These are phyloP conservation scores for Microvelia longipes DNA, from an alignment of 1,140 invertebrate species.

Conservation along the genomic window DNA sequence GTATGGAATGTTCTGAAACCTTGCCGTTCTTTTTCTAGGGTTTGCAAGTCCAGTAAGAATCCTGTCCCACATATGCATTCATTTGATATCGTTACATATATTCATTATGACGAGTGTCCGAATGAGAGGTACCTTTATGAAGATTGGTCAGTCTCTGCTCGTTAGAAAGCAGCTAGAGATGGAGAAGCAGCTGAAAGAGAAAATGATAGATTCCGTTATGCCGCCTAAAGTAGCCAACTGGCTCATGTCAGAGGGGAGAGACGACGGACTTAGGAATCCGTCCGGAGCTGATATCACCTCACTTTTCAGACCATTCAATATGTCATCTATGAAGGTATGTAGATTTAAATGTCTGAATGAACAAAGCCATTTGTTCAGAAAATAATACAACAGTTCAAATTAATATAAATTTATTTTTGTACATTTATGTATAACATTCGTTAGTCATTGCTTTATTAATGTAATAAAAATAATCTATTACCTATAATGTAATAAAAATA, in stretches of 20 bases:
- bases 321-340: constrained; percentile 69
- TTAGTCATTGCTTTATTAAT: no score
- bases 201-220: constrained; percentile 95
- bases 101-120: constrained; percentile 81
- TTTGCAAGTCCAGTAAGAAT: constrained; percentile 46
- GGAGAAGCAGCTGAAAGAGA: constrained; percentile 87
- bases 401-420: no score
- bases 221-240: constrained; percentile 78
- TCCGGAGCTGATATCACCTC: constrained; percentile 46
- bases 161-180: constrained; percentile 75
- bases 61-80: constrained; percentile 73
- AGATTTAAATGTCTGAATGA: constrained; percentile 17
- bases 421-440: no score
- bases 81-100: constrained; percentile 83
- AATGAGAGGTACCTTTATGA: constrained; percentile 90
- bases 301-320: constrained; percentile 81
- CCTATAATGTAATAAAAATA: no score
- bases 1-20: no score
- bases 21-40: constrained; percentile 1
- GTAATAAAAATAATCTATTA: no score
- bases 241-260: constrained; percentile 55
- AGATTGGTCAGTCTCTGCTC: constrained; percentile 80
- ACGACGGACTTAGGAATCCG: constrained; percentile 31
- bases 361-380: background rate
- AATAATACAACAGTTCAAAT: no score